phyloP scores from a whole-genome alignment of 2,888 invertebrate genomes.

The Euplagia quadripunctaria region DNA sequence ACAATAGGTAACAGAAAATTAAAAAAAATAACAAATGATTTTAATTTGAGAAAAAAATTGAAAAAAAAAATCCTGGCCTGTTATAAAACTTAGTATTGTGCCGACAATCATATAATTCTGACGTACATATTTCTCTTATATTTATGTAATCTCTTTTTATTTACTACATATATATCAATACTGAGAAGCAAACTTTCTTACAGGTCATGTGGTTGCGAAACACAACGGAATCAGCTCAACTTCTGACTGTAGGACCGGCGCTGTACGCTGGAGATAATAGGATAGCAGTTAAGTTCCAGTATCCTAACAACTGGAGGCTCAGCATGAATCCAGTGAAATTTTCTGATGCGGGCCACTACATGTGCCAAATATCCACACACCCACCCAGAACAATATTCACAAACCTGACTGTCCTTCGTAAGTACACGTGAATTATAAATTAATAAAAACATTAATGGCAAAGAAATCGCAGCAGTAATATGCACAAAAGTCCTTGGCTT shows the following conservation, averaged over 20 bases:
- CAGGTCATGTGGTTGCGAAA: slow-evolving; percentile 91
- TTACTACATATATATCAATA: neutral
- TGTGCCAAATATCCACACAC: slow-evolving; percentile 94
- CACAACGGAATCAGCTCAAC: slow-evolving; percentile 88
- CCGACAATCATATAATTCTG: no score
- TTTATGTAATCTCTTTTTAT: neutral
- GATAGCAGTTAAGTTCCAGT: slow-evolving; percentile 89
- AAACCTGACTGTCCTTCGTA: slow-evolving; percentile 92
- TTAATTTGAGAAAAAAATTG: no score
- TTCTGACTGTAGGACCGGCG: slow-evolving; percentile 89
- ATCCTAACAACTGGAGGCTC: slow-evolving; percentile 91
- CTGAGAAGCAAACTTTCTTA: neutral
- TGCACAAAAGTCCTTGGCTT: no score
- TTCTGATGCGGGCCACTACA: slow-evolving; percentile 91
- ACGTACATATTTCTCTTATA: neutral
- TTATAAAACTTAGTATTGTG: no score
- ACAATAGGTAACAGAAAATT: no score
- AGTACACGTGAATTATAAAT: slow-evolving; percentile 58
- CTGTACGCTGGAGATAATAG: slow-evolving; percentile 89
- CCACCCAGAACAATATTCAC: slow-evolving; percentile 92
- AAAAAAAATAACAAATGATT: no score
- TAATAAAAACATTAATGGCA: no score
- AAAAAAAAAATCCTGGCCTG: no score
- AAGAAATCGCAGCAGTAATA: no score
- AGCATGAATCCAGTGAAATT: slow-evolving; percentile 91